phyloP scores from a whole-genome alignment of 1,140 invertebrate species.

The Druon quercuslanigerum region DNA sequence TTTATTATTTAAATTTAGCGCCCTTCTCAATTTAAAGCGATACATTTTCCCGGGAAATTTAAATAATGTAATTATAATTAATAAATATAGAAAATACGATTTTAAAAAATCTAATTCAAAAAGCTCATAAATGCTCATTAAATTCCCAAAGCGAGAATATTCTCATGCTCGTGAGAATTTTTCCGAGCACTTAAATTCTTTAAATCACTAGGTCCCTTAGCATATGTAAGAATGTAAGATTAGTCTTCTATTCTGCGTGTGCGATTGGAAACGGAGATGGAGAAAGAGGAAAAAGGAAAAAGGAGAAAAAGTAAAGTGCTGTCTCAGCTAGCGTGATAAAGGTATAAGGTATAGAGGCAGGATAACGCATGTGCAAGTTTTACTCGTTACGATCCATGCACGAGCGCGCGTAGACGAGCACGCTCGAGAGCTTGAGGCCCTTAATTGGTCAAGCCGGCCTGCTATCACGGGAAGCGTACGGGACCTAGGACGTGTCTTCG shows the following conservation, averaged over 20 bases:
- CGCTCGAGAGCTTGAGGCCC: slow-evolving; percentile 32
- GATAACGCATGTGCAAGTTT: slow-evolving; percentile 21
- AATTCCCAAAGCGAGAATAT: no score
- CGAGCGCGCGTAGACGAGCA: slow-evolving; percentile 11
- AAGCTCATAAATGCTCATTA: no score
- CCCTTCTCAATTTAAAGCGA: no score
- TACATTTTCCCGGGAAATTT: no score
- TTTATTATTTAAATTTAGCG: no score
- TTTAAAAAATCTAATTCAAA: no score
- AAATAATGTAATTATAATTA: no score
- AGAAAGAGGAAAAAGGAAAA: not conserved
- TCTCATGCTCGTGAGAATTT: no score
- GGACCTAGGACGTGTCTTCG: slow-evolving; percentile 32
- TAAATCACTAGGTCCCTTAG: no score
- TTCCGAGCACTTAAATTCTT: no score
- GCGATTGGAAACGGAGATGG: slow-evolving; percentile 4
- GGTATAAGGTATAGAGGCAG: slow-evolving; percentile 8
- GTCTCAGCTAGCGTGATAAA: slow-evolving; percentile 20
- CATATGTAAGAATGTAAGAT: not conserved
- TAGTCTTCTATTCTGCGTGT: not conserved
- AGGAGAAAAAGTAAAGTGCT: slow-evolving; percentile 16
- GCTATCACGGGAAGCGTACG: slow-evolving; percentile 39
- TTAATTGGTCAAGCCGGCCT: slow-evolving; percentile 39
- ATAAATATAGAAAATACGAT: no score
- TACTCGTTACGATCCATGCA: slow-evolving; percentile 18